Percentiles rank a stretch among this genome's conserved stretches.
Conservation (phyloP, 2,113 vertebrate genomes). For the Onychorhynchus coronatus region DNA sequence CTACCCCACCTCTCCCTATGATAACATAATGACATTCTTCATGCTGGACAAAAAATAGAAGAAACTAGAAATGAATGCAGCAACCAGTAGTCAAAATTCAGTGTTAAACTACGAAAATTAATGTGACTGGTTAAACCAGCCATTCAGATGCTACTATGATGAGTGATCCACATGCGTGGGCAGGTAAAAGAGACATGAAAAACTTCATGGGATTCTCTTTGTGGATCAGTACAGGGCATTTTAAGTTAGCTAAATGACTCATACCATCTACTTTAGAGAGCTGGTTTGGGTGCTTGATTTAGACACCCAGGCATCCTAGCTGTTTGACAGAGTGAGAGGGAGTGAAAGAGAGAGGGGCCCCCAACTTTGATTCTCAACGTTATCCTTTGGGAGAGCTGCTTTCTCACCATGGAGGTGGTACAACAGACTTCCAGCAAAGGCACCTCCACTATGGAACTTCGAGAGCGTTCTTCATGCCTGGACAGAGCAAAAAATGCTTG, state of each 20-base stretch:
- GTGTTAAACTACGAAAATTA: not conserved
- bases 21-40: conserved; percentile 25
- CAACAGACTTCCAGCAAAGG: not conserved
- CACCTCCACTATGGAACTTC: not conserved
- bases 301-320: not conserved
- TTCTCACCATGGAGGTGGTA: not conserved
- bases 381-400: not conserved
- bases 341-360: not conserved
- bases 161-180: not conserved
- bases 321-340: not conserved
- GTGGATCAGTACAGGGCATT: not conserved
- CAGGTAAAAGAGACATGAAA: not conserved
- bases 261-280: not conserved
- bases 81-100: not conserved
- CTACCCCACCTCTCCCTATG: not conserved
- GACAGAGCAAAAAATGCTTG: accelerated
- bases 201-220: conserved; percentile 24
- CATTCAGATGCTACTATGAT: not conserved
- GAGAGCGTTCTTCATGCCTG: not conserved
- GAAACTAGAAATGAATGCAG: not conserved
- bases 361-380: not conserved
- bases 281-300: conserved; percentile 10
- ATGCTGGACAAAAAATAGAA: not conserved
- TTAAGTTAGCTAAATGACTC: conserved; percentile 31
- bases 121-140: not conserved